These are phyloP conservation scores for Harpagoxenus sublaevis DNA, from an alignment of 2,888 invertebrate species.

Conservation along the genomic window DNA sequence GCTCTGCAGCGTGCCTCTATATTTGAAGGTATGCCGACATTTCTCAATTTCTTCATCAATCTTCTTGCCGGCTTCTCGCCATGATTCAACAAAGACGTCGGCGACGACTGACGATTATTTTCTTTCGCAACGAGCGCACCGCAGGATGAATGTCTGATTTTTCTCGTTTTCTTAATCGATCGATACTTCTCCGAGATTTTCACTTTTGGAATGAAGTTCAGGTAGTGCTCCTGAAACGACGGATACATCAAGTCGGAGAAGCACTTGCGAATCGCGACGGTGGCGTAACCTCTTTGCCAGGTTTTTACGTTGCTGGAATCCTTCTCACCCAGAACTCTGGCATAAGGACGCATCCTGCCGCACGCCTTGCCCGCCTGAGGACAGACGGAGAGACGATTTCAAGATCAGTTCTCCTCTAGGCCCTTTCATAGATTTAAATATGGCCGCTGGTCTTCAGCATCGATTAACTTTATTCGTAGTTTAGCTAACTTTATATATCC, in stretches of 20 bases:
- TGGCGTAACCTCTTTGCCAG: constrained; percentile 42
- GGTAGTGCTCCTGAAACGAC: not conserved
- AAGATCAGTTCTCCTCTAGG: constrained; percentile 42
- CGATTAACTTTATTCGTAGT: constrained; percentile 19
- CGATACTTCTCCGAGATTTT: constrained; percentile 20
- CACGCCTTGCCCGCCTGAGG: constrained; percentile 77
- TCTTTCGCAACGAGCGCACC: not conserved
- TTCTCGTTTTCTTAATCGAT: constrained; percentile 14
- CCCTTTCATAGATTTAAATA: constrained; percentile 26
- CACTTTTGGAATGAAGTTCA: not conserved
- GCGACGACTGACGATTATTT: constrained; percentile 2
- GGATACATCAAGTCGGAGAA: constrained; percentile 40
- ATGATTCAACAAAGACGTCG: not conserved
- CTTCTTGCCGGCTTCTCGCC: not conserved
- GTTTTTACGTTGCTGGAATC: constrained; percentile 49
- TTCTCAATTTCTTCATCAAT: not conserved
- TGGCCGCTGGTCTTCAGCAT: constrained; percentile 31
- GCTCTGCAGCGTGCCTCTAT: not conserved
- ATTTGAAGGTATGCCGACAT: not conserved
- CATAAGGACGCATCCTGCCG: constrained; percentile 60
- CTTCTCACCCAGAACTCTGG: constrained; percentile 67
- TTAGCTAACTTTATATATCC: constrained; percentile 28
- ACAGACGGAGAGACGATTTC: constrained; percentile 77
- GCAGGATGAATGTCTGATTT: constrained; percentile 6
- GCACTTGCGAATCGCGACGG: constrained; percentile 56